These are phyloP conservation scores for Aurelia coerulea DNA, from an alignment of 30 jellyfish, hydroid and myxozoan species.

Conservation along the genomic window DNA sequence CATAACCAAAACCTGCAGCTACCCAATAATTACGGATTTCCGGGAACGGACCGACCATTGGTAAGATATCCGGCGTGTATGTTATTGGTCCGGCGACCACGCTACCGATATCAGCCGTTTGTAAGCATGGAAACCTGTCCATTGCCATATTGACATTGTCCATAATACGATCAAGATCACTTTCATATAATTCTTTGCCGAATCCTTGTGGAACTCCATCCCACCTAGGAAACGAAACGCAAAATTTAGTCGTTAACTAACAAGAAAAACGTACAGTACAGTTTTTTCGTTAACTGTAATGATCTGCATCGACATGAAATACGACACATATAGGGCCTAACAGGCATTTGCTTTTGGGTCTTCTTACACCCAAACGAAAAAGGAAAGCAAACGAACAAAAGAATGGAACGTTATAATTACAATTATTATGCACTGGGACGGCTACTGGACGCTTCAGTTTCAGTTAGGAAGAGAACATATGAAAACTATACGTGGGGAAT, in stretches of 20 bases:
- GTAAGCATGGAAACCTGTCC: constrained; percentile 94
- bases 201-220: constrained; percentile 98
- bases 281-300: background rate
- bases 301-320: too few relatives aligned
- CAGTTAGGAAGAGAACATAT: too few relatives aligned
- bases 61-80: constrained; percentile 98
- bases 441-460: too few relatives aligned
- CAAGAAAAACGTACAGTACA: background rate
- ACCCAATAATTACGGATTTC: constrained; percentile 91
- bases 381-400: too few relatives aligned
- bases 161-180: constrained; percentile 96
- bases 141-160: constrained; percentile 86
- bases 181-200: constrained; percentile 95
- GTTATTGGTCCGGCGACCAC: constrained; percentile 98
- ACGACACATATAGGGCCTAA: too few relatives aligned
- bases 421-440: too few relatives aligned
- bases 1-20: constrained; percentile 97
- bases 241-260: too few relatives aligned
- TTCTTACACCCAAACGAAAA: too few relatives aligned
- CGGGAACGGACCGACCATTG: constrained; percentile 99
- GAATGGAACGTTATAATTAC: too few relatives aligned
- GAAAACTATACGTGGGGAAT: too few relatives aligned
- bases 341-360: too few relatives aligned
- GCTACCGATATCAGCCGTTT: constrained; percentile 93
- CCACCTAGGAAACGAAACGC: constrained; percentile 73